Percentiles rank a stretch among this genome's conserved stretches.
Evolutionary conservation across 2,797 vertebrate species (phyloP).

Genomic region (Cirrhinus mrigala): DNA sequence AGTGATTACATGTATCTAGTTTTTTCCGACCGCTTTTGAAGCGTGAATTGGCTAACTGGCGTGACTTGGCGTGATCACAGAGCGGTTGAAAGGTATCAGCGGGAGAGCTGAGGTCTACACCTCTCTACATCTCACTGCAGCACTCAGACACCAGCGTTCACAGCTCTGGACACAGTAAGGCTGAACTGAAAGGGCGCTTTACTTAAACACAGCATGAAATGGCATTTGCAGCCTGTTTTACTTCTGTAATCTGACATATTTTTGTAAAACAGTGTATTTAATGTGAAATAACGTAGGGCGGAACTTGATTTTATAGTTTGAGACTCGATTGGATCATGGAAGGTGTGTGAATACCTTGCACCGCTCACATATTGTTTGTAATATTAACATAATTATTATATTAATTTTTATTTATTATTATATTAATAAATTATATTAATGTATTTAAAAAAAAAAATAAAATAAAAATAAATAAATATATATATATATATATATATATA

Average conservation of each 20-base stretch:
- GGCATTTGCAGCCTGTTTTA: not conserved
- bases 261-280: not conserved
- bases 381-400: too few relatives aligned
- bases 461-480: too few relatives aligned
- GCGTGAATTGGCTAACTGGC: slow-evolving; percentile 68
- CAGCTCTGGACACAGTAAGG: not conserved
- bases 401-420: not conserved
- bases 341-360: not conserved
- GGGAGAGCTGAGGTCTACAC: slow-evolving; percentile 59
- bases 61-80: slow-evolving; percentile 69
- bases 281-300: not conserved
- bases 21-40: slow-evolving; percentile 68
- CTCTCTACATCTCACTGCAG: slow-evolving; percentile 15
- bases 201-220: not conserved
- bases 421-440: too few relatives aligned
- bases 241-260: not conserved
- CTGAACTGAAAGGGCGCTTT: not conserved
- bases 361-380: not conserved
- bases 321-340: not conserved
- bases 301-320: not conserved
- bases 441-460: too few relatives aligned
- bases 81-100: slow-evolving; percentile 66
- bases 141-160: not conserved
- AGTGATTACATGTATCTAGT: slow-evolving; percentile 68
- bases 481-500: too few relatives aligned